Base-by-base conservation (phyloP, 2,888 invertebrate species). In the Leptinotarsa juncta region DNA sequence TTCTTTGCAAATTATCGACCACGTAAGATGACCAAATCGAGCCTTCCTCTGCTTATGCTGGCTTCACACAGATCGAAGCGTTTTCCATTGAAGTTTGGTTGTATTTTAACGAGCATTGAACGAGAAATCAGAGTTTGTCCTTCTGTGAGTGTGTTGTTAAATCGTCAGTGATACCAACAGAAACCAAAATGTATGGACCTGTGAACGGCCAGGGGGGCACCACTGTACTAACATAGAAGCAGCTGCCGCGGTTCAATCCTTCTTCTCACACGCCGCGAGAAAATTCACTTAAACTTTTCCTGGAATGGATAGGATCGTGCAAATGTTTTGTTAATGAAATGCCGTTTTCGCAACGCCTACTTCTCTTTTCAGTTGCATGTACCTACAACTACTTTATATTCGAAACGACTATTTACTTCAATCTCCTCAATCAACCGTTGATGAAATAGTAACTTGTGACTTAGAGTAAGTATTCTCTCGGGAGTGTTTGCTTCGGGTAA, bases 271-370 rank as follows among this genome's bases (percentile, higher is more conserved):
- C 32, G n/a, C 26, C 53, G 42, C 67, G n/a, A 67, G 53, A 76
- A 76, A 73, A 73, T 71, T 70, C 73, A 67, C 70, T 71, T 75
- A 49, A 75, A 75, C 67, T 69, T 77, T 77, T 75, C 75, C 73
- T 57, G 67, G 75, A 77, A 75, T 32, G 78, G 78, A 77, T 78
- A 32, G 67, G 70, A 77, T 77, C 77, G 71, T 72, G 73, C 76
- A 75, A 77, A 76, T 79, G 78, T 81, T 80, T 78, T 70, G 77
- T 81, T 82, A 82, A 82, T 82, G 82, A 81, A 81, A 81, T 82
- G 79, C 81, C 76, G 79, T 77, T 80, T 77, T 74, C 72, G 72
- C 75, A 79, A 82, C 80, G 78, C 82, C 81, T 78, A 81, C 82
- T 77, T 75, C 75, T 75, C 74, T 65, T 76, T 75, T 78, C 71